phyloP scores from a whole-genome alignment of 2,797 vertebrate genomes.

The Gallinago nigripennis region DNA sequence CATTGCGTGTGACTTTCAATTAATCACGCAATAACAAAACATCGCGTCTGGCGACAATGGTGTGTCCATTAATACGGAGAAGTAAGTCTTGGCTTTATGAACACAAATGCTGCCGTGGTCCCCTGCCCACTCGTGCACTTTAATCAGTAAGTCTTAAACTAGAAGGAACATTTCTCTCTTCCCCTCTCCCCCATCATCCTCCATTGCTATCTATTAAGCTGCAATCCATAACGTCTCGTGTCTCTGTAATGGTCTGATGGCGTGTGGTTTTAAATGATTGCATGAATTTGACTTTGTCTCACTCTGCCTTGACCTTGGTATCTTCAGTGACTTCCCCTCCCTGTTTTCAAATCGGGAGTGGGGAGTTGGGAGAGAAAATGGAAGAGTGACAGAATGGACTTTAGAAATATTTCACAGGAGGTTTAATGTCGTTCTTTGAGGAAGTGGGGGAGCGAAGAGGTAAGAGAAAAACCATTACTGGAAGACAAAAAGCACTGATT shows the following conservation, averaged over 20 bases:
- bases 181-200: background rate
- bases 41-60: slow-evolving; percentile 22
- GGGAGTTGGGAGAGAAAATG: background rate
- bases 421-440: slow-evolving; percentile 2
- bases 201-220: slow-evolving; percentile 43
- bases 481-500: background rate
- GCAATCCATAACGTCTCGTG: slow-evolving; percentile 22
- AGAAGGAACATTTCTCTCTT: slow-evolving; percentile 29
- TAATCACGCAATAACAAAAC: slow-evolving; percentile 70
- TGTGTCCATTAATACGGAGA: slow-evolving; percentile 45
- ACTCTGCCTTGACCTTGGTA: slow-evolving; percentile 54
- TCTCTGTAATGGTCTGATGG: slow-evolving; percentile 39
- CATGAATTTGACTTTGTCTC: slow-evolving; percentile 61
- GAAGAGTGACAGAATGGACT: background rate
- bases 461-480: background rate
- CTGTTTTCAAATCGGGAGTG: background rate
- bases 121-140: slow-evolving; percentile 38
- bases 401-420: background rate
- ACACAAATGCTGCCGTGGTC: background rate
- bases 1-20: slow-evolving; percentile 68
- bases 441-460: background rate
- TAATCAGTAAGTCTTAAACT: slow-evolving; percentile 43
- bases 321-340: slow-evolving; percentile 2
- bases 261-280: slow-evolving; percentile 39
- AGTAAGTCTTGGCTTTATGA: slow-evolving; percentile 20